Conservation (phyloP, 1,140 invertebrate species). For the Meteorus sp. region DNA sequence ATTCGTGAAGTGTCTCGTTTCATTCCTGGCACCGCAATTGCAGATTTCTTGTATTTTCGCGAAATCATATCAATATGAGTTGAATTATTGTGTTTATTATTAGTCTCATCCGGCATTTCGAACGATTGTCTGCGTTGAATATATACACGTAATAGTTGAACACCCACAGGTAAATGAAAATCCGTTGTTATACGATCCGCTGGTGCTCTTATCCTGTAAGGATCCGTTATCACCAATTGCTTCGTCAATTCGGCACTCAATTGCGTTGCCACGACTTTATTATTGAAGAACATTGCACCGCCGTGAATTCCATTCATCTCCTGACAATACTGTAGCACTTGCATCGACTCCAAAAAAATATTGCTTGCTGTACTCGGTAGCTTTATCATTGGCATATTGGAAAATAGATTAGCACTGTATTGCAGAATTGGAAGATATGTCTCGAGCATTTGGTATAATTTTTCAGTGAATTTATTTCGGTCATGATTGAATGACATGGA, state of each 20-base stretch:
- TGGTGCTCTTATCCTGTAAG: conserved; percentile 77
- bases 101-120: conserved; percentile 47
- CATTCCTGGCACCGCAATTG: conserved; percentile 58
- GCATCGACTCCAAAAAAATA: conserved; percentile 79
- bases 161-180: conserved; percentile 74
- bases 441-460: conserved; percentile 80
- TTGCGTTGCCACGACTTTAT: conserved; percentile 80
- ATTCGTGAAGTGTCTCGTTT: conserved; percentile 77
- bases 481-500: conserved; percentile 64
- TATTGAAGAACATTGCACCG: conserved; percentile 79
- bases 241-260: conserved; percentile 74
- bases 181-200: conserved; percentile 68
- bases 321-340: conserved; percentile 77
- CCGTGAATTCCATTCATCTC: conserved; percentile 73
- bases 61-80: not conserved
- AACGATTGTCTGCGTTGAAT: conserved; percentile 66
- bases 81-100: conserved; percentile 30
- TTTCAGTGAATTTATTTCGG: conserved; percentile 69
- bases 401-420: conserved; percentile 76
- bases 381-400: conserved; percentile 73
- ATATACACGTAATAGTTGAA: conserved; percentile 78
- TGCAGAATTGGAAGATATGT: conserved; percentile 80
- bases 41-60: conserved; percentile 43
- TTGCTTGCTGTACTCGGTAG: conserved; percentile 81
- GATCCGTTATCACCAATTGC: conserved; percentile 76